Conservation (phyloP, 2,888 invertebrate genomes). For the Cantharis lateralis region DNA sequence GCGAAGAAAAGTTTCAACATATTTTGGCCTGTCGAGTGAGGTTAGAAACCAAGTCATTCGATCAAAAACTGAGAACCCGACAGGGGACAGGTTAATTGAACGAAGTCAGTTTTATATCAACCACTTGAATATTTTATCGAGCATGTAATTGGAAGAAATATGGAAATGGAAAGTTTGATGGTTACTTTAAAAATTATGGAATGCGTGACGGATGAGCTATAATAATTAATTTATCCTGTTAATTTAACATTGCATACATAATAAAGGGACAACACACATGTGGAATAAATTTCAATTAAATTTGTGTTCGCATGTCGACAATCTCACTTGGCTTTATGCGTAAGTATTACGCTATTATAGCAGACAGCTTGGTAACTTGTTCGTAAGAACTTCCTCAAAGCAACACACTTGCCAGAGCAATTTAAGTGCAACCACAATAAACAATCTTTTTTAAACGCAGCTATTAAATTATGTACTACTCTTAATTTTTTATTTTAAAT, state of each 20-base stretch:
- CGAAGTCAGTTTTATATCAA: neutral
- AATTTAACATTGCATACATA: slow-evolving; percentile 4
- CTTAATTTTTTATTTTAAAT: neutral
- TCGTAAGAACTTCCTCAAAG: neutral
- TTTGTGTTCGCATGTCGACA: slow-evolving; percentile 16
- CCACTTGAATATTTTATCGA: neutral
- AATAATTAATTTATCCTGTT: slow-evolving; percentile 21
- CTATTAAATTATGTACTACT: neutral
- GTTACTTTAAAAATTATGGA: neutral
- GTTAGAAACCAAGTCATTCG: neutral
- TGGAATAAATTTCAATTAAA: slow-evolving; percentile 26
- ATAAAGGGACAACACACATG: slow-evolving; percentile 8
- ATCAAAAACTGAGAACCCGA: neutral
- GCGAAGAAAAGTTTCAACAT: neutral
- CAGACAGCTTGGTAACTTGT: neutral
- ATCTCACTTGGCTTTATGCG: neutral
- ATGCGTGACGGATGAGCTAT: neutral
- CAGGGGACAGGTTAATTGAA: neutral
- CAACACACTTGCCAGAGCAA: neutral
- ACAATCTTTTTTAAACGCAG: neutral
- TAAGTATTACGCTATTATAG: neutral
- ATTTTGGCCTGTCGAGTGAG: neutral
- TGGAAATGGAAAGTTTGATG: neutral
- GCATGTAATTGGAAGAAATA: neutral
- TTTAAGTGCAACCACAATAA: neutral